Percentiles rank a stretch among this genome's conserved stretches.
phyloP scores from a whole-genome alignment of 1,140 invertebrate species.

The Leptinotarsa texana region DNA sequence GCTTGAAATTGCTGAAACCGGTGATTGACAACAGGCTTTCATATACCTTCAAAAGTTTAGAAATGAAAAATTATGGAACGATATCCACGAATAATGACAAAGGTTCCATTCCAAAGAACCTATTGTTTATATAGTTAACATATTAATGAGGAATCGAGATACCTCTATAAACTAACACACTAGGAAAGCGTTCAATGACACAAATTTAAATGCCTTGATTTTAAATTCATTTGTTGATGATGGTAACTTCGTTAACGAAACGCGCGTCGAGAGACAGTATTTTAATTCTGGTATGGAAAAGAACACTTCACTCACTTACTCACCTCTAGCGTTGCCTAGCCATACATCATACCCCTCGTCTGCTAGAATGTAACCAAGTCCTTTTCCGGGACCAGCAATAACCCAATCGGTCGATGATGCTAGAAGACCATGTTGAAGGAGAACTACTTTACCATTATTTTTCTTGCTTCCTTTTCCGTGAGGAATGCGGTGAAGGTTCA shows the following conservation, averaged over 20 bases:
- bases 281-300: neutral
- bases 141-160: neutral
- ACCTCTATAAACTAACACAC: neutral
- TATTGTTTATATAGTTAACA: too few species aligned
- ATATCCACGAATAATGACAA: too few species aligned
- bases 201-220: neutral
- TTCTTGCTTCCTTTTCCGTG: slow-evolving; percentile 49
- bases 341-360: slow-evolving; percentile 77
- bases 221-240: neutral
- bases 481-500: slow-evolving; percentile 54
- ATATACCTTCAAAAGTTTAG: too few species aligned
- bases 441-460: slow-evolving; percentile 58
- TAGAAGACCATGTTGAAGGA: slow-evolving; percentile 73
- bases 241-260: neutral
- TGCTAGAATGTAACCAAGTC: slow-evolving; percentile 67
- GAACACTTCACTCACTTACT: slow-evolving; percentile 32
- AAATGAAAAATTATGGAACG: too few species aligned
- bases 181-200: too few species aligned
- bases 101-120: too few species aligned
- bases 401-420: slow-evolving; percentile 70
- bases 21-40: too few species aligned
- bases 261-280: neutral
- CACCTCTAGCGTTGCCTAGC: slow-evolving; percentile 71
- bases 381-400: slow-evolving; percentile 64
- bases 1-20: too few species aligned